A percentile compares a stretch with the other conserved stretches of the same genome.
Conservation (phyloP, 2,888 invertebrate species). For the Chrysopilus asiliformis region DNA sequence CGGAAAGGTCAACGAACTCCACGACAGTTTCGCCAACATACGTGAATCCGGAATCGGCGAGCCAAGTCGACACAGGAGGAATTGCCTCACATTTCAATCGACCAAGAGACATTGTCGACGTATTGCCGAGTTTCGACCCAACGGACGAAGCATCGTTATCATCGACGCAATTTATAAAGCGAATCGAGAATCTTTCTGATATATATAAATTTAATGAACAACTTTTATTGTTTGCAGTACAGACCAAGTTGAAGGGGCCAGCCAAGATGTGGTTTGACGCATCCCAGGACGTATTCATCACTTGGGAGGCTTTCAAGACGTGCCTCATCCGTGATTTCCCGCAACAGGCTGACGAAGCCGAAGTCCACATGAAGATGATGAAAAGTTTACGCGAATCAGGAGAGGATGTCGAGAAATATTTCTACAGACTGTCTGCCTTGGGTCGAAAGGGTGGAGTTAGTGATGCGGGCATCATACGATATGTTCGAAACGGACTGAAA, state of each 20-base stretch:
- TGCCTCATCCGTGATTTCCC: not conserved
- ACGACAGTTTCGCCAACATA: no score
- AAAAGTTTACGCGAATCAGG: not conserved
- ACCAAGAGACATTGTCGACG: not conserved
- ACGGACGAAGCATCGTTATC: not conserved
- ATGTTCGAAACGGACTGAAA: not conserved
- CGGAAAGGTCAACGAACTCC: no score
- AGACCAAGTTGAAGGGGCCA: not conserved
- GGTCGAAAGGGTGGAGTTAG: not conserved
- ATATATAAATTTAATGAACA: not conserved
- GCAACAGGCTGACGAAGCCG: not conserved
- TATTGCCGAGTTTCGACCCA: not conserved
- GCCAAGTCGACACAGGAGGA: no score
- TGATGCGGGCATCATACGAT: not conserved
- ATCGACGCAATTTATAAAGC: not conserved
- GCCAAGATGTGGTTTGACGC: not conserved
- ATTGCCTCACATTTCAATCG: no score
- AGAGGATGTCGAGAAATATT: not conserved
- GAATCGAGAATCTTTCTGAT: not conserved
- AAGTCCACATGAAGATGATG: not conserved
- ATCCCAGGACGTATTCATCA: not conserved
- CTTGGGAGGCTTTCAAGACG: not conserved
- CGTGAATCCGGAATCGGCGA: no score
- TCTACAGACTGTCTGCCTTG: not conserved
- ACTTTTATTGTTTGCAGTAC: not conserved